Evolutionary conservation across 2,888 invertebrate genomes (phyloP).

Genomic region (Prosopocoilus inquinatus): DNA sequence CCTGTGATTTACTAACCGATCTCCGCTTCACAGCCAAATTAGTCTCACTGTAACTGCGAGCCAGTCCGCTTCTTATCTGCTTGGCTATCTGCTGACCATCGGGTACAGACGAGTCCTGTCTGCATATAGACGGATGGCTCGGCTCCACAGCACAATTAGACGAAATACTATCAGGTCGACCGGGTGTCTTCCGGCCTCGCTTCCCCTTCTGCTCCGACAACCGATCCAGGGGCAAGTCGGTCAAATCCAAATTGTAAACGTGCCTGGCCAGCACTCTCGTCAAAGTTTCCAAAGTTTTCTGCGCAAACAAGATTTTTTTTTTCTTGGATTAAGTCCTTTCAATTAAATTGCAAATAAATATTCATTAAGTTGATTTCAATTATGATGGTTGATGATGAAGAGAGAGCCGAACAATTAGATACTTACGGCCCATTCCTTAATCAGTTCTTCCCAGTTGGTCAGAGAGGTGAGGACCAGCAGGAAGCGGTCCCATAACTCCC

Average conservation of each 20-base stretch:
- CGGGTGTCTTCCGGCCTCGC: slow-evolving; percentile 54
- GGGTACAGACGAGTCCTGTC: slow-evolving; percentile 45
- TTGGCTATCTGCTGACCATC: slow-evolving; percentile 40
- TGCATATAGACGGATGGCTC: slow-evolving; percentile 31
- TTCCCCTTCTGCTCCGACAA: slow-evolving; percentile 77
- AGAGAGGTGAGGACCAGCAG: slow-evolving; percentile 81
- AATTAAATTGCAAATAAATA: neutral
- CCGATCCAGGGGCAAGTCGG: slow-evolving; percentile 78
- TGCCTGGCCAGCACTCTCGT: slow-evolving; percentile 93
- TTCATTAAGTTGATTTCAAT: too few species aligned
- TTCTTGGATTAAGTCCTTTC: neutral
- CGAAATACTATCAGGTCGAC: slow-evolving; percentile 36
- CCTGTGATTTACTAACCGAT: slow-evolving; percentile 32
- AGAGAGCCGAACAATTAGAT: neutral
- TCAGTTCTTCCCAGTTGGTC: slow-evolving; percentile 91
- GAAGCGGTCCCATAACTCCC: slow-evolving; percentile 92
- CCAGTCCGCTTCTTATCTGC: slow-evolving; percentile 35
- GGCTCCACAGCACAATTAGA: slow-evolving; percentile 30
- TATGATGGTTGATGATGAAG: too few species aligned
- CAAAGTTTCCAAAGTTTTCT: slow-evolving; percentile 96
- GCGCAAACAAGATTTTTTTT: slow-evolving; percentile 25
- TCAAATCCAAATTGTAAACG: slow-evolving; percentile 90
- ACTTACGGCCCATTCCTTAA: slow-evolving; percentile 93
- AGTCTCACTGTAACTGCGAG: slow-evolving; percentile 59
- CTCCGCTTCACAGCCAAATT: slow-evolving; percentile 49